Evolutionary conservation across 64 coral and sea anemone genomes (phyloP).

Genomic region (Stichodactyla mertensii): DNA sequence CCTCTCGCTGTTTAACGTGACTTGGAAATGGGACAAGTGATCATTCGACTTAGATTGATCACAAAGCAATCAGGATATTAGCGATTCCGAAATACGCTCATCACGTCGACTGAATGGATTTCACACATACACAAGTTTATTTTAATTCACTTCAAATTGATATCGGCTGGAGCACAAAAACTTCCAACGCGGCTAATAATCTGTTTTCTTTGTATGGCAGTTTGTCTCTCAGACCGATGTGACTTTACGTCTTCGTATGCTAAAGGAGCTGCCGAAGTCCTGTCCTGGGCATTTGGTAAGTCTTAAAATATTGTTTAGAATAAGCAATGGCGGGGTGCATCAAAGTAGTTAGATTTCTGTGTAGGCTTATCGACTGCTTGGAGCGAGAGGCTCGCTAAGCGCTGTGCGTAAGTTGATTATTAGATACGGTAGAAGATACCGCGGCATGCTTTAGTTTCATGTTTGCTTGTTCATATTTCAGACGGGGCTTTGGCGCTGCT

Average conservation of each 20-base stretch:
- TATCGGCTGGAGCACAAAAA: constrained; percentile 39
- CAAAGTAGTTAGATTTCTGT: constrained; percentile 3
- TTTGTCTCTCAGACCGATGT: constrained; percentile 75
- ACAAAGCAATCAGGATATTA: constrained; percentile 23
- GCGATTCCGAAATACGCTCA: constrained; percentile 48
- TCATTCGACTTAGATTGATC: constrained; percentile 36
- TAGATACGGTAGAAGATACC: background rate
- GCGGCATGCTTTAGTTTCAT: constrained; percentile 46
- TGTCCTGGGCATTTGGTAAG: constrained; percentile 93
- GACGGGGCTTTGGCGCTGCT: constrained; percentile 81
- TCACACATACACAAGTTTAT: constrained; percentile 65
- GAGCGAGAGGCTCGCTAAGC: background rate
- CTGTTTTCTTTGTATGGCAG: constrained; percentile 58
- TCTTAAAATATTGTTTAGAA: constrained; percentile 27
- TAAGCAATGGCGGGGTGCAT: constrained; percentile 8
- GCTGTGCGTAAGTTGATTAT: background rate
- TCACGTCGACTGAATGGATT: constrained; percentile 30
- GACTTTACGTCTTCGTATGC: constrained; percentile 51
- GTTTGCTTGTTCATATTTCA: constrained; percentile 53
- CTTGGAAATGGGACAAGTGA: constrained; percentile 1
- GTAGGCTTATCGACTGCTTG: constrained; percentile 16
- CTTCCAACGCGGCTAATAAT: constrained; percentile 40
- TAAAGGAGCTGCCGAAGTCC: constrained; percentile 79
- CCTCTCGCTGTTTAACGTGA: constrained; percentile 30
- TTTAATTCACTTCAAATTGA: constrained; percentile 62